phyloP scores from a whole-genome alignment of 2,113 vertebrate species.

The Dromas ardeola region DNA sequence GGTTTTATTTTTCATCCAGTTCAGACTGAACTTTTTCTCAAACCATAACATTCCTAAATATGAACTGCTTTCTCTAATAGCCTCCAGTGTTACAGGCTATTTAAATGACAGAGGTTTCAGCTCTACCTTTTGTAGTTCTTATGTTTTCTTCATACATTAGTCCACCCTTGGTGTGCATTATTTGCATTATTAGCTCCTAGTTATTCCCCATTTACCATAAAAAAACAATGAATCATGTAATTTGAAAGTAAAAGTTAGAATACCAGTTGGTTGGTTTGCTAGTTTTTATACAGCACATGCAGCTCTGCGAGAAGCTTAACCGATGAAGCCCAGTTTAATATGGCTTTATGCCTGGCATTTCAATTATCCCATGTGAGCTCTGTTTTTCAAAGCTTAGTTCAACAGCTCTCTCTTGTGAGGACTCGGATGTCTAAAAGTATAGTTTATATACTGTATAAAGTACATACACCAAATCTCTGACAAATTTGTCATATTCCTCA shows the following conservation, averaged over 20 bases:
- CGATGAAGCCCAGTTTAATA: constrained; percentile 26
- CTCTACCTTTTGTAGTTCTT: background rate
- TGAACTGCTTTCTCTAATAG: background rate
- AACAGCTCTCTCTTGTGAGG: background rate
- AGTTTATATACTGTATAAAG: background rate
- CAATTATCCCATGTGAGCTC: background rate
- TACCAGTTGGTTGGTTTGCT: background rate
- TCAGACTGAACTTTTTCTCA: background rate
- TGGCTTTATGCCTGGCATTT: constrained; percentile 38
- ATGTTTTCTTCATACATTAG: background rate
- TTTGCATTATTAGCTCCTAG: background rate
- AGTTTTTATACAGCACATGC: background rate
- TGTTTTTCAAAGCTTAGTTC: constrained; percentile 28
- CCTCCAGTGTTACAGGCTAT: background rate
- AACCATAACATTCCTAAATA: background rate
- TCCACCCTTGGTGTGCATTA: background rate
- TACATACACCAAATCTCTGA: background rate
- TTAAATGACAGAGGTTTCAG: background rate
- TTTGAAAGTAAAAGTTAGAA: background rate
- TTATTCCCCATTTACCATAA: background rate
- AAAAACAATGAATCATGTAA: background rate
- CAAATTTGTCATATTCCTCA: background rate
- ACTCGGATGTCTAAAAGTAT: background rate
- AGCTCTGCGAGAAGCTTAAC: constrained; percentile 10
- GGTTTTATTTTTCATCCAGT: background rate